Evolutionary conservation across 92 coral and sea anemone genomes (phyloP), one percentile per base, ranked within the genome.

Genomic region (Anthopleura xanthogrammica): DNA sequence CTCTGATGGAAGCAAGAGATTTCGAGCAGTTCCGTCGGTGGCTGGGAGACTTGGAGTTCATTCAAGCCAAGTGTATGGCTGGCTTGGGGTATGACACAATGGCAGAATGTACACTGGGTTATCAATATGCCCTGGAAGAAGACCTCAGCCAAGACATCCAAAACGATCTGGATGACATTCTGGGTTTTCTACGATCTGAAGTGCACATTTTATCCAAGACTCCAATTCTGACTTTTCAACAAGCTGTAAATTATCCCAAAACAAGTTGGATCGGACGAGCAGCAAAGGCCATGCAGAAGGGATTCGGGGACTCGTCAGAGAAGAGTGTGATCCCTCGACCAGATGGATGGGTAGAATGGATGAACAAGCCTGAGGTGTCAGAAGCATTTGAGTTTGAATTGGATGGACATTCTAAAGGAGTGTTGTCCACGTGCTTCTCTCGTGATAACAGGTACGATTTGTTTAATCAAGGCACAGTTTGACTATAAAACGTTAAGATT

Each of bases 11-110:
- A 73, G 85, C 92, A 16, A 73, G 83, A 17, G 87, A 89, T 43
- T 89, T 75, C 52, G 76, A 78, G 13, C 78, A 80, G 75, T 68
- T 89, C 17, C 85, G 92, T 60, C 75, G 79, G 40, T 72, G 80
- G 60, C 84, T 89, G 52, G 92, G 92, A 43, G 90, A 89, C 50
- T 77, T 89, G 82, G 85, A 79, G 43, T 89, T 89, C 60, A 60
- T 86, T 29, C 92, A 89, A 72, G 90, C 92, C 40, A 89, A 89
- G 82, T 89, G 92, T 87, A 89, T 86, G 90, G 92, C 92, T 43
- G 92, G 92, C 41, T 55, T 89, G 89, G 92, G 90, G 7, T 89
- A 89, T 76, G 92, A 86, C 48, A 81, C 87, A 54, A 85, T 89
- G 50, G 90, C 92, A 7, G 90, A 89, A 82, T 85, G 85, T 56